Evolutionary conservation across 2,888 invertebrate species (phyloP).

Genomic region (Lapara coniferarum): DNA sequence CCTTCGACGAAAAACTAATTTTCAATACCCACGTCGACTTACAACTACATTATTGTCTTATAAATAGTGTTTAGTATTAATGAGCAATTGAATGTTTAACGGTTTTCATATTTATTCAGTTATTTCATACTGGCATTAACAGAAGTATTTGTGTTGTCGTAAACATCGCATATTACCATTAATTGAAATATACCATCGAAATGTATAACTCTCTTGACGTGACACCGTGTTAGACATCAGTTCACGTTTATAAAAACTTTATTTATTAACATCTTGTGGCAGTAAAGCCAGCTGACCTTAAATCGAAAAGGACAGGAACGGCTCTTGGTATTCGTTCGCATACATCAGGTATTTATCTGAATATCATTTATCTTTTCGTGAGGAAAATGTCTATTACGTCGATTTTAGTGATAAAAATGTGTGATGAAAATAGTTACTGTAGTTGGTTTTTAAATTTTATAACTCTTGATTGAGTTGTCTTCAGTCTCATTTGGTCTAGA

Average conservation of each 20-base stretch:
- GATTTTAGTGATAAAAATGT: no score
- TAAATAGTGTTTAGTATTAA: not conserved
- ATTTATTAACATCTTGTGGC: slow-evolving; percentile 12
- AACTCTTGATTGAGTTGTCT: no score
- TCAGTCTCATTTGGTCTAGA: no score
- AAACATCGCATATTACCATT: slow-evolving; percentile 7
- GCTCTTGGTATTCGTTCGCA: not conserved
- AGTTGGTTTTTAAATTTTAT: no score
- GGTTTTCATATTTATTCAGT: slow-evolving; percentile 35
- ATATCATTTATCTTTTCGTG: not conserved
- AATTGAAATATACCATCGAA: slow-evolving; percentile 19
- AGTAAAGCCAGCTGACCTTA: slow-evolving; percentile 17
- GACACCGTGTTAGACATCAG: slow-evolving; percentile 12
- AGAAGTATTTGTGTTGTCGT: slow-evolving; percentile 35
- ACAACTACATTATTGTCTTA: not conserved
- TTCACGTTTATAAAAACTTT: not conserved
- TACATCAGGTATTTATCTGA: no score
- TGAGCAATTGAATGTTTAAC: slow-evolving; percentile 21
- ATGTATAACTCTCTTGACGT: slow-evolving; percentile 13
- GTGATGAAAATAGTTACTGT: no score
- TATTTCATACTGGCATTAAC: slow-evolving; percentile 54
- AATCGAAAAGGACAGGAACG: slow-evolving; percentile 4
- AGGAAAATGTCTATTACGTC: not conserved
- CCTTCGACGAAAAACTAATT: no score
- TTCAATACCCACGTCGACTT: not conserved